A percentile compares a stretch with the other conserved stretches of the same genome.
Conservation (phyloP, 2,888 invertebrate species). For the Cryptus armator region DNA sequence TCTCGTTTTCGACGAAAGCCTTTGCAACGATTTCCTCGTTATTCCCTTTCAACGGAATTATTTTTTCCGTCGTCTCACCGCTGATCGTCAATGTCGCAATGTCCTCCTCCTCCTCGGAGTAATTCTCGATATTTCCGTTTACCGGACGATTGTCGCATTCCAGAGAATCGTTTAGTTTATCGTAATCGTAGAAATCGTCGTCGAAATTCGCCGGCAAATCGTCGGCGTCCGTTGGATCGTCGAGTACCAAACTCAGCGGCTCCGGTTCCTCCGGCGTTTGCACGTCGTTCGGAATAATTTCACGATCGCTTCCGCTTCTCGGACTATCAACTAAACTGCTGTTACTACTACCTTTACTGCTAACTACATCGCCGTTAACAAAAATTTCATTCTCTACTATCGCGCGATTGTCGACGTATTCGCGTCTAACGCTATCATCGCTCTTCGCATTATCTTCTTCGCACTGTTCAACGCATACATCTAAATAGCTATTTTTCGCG, state of each 20-base stretch:
- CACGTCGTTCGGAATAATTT: slow-evolving; percentile 74
- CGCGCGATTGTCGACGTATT: slow-evolving; percentile 41
- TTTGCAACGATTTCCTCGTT: slow-evolving; percentile 37
- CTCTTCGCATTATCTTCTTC: slow-evolving; percentile 70
- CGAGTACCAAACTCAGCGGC: slow-evolving; percentile 80
- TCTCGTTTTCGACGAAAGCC: slow-evolving; percentile 52
- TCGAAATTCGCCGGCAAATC: slow-evolving; percentile 75
- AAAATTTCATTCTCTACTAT: slow-evolving; percentile 67
- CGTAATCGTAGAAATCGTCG: slow-evolving; percentile 80
- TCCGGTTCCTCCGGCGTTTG: slow-evolving; percentile 79
- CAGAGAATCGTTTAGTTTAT: slow-evolving; percentile 75
- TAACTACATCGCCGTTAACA: slow-evolving; percentile 74
- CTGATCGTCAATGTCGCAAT: slow-evolving; percentile 31
- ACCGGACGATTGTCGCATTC: slow-evolving; percentile 67
- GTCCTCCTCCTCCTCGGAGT: slow-evolving; percentile 20
- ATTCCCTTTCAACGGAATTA: slow-evolving; percentile 19
- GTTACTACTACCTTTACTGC: slow-evolving; percentile 79
- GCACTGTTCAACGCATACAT: slow-evolving; percentile 71
- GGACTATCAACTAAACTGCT: slow-evolving; percentile 80
- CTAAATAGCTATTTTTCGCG: slow-evolving; percentile 68
- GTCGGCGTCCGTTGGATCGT: slow-evolving; percentile 78
- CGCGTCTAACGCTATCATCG: slow-evolving; percentile 71
- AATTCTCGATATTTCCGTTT: slow-evolving; percentile 7
- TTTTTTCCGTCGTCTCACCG: slow-evolving; percentile 20
- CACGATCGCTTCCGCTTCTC: slow-evolving; percentile 76